Conservation (phyloP, 37 sponge, comb jelly and placozoan genomes). For the Beroe forskalii region DNA sequence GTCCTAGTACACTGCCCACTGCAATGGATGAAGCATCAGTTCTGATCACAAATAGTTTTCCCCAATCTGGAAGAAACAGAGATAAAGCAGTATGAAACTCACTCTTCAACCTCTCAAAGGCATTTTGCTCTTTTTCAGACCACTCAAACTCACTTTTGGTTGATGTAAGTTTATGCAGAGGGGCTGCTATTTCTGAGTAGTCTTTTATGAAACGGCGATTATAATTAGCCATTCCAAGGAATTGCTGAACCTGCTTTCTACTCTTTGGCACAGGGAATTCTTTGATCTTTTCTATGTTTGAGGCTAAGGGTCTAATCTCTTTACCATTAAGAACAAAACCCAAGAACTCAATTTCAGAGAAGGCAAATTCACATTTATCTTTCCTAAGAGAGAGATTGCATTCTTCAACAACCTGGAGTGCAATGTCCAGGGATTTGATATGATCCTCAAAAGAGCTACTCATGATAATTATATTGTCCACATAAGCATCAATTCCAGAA, state of each 20-base stretch:
- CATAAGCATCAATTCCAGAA: conserved; percentile 10
- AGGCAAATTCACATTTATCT: conserved; percentile 64
- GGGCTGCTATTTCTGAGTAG: neutral
- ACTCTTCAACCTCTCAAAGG: neutral
- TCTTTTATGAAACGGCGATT: conserved; percentile 23
- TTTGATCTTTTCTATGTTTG: neutral
- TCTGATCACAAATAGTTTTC: neutral
- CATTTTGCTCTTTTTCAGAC: neutral
- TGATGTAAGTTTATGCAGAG: neutral
- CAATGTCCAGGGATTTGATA: neutral
- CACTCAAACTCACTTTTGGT: neutral
- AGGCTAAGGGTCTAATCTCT: neutral
- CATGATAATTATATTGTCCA: conserved; percentile 66
- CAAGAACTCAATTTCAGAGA: neutral
- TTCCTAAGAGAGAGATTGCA: conserved; percentile 62
- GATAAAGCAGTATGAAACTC: neutral
- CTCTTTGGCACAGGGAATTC: neutral
- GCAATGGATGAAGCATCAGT: neutral
- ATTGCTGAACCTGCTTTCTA: conserved; percentile 27
- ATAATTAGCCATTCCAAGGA: conserved; percentile 47
- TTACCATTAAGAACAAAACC: neutral
- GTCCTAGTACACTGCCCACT: neutral
- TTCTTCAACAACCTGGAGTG: conserved; percentile 54
- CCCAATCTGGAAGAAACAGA: neutral
- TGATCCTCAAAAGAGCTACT: conserved; percentile 59